These are phyloP conservation scores for Hypselothyrea guttata DNA, from an alignment of 2,888 invertebrate genomes.

Conservation along the genomic window DNA sequence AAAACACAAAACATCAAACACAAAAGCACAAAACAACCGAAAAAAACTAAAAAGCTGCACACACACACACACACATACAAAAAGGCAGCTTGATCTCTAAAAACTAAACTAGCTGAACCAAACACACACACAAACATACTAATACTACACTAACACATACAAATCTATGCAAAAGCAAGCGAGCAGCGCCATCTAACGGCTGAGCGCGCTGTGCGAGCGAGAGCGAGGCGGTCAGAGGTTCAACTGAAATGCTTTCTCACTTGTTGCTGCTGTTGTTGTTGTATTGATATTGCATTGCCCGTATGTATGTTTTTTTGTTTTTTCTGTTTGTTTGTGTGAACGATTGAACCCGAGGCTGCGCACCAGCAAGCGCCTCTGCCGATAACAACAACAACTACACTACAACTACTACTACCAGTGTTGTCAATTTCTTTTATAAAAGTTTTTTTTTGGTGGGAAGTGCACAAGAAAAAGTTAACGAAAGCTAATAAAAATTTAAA, in stretches of 20 bases:
- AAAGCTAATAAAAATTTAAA: no score
- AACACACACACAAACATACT: conserved; percentile 10
- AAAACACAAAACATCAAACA: conserved; percentile 21
- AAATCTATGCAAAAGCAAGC: conserved; percentile 41
- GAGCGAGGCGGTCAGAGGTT: conserved; percentile 60
- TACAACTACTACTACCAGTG: no score
- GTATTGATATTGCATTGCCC: no score
- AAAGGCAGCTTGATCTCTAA: conserved; percentile 18
- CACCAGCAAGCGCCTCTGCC: conserved; percentile 25
- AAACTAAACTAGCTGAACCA: conserved; percentile 53
- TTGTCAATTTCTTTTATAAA: no score
- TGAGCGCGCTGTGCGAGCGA: conserved; percentile 19
- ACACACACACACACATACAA: conserved; percentile 25
- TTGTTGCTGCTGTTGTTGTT: conserved; percentile 17
- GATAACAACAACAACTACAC: conserved; percentile 26
- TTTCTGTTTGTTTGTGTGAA: conserved; percentile 39
- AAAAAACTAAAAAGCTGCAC: conserved; percentile 15
- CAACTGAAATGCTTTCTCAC: conserved; percentile 45
- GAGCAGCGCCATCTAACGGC: not conserved
- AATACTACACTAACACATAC: not conserved
- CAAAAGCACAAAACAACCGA: no score
- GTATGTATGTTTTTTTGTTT: conserved; percentile 6
- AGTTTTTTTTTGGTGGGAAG: no score
- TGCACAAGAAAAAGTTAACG: no score
- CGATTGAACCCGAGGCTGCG: conserved; percentile 8